These are phyloP conservation scores for Arnoldichthys spilopterus DNA, from an alignment of 2,797 vertebrate species.

Conservation along the genomic window DNA sequence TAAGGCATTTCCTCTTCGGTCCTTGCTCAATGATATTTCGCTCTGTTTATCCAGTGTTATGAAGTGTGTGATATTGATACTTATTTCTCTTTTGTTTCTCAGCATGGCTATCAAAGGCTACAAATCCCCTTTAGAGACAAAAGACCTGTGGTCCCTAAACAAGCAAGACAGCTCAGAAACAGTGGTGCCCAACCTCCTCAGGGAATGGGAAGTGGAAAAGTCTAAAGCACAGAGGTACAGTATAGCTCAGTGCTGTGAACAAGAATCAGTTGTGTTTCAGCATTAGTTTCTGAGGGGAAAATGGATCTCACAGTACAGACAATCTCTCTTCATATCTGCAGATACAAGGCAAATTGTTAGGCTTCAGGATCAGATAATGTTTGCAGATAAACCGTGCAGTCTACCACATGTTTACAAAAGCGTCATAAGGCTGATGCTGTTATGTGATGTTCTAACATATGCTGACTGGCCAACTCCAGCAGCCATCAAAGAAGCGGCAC, in stretches of 20 bases:
- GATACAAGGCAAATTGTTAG: background rate
- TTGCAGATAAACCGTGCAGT: background rate
- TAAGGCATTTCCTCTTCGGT: background rate
- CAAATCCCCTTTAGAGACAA: conserved; percentile 86
- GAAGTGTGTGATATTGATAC: background rate
- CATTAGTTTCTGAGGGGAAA: background rate
- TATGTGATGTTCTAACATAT: background rate
- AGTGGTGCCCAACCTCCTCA: conserved; percentile 82
- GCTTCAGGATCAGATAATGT: background rate
- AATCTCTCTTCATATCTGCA: background rate
- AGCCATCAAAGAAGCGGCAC: no score
- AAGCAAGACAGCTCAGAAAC: conserved; percentile 80
- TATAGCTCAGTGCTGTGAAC: background rate
- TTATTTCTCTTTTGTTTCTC: conserved; percentile 49
- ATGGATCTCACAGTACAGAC: no score
- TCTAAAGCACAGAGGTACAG: conserved; percentile 73
- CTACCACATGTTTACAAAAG: background rate
- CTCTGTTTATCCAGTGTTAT: background rate
- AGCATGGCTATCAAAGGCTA: conserved; percentile 92
- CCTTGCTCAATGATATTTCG: no score
- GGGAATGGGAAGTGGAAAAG: conserved; percentile 87
- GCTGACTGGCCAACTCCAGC: background rate
- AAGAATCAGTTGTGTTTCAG: background rate
- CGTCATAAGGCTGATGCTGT: background rate
- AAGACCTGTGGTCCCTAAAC: conserved; percentile 93